phyloP scores from a whole-genome alignment of 2,888 invertebrate genomes.

The Eupithecia insigniata region DNA sequence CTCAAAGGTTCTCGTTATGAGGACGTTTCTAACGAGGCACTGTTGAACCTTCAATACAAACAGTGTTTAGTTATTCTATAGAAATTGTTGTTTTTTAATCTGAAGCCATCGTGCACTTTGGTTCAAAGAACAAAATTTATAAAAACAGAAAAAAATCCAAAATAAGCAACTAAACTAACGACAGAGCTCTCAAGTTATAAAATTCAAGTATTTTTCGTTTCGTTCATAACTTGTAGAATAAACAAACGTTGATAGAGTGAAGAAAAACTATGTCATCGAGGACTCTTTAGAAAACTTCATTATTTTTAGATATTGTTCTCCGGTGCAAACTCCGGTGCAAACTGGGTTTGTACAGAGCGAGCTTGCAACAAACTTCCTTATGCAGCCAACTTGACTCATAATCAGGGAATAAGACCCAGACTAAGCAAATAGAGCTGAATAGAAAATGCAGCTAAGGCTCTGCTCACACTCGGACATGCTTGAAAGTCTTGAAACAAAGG shows the following conservation, averaged over 20 bases:
- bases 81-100: neutral
- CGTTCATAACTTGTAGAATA: neutral
- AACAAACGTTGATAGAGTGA: no score
- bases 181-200: neutral
- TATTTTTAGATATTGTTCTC: no score
- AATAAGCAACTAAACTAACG: no score
- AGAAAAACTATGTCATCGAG: no score
- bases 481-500: constrained; percentile 9
- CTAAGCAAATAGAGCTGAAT: constrained; percentile 29
- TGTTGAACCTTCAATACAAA: neutral
- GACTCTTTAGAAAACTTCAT: no score
- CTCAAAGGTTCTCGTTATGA: constrained; percentile 17
- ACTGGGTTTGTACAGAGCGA: neutral
- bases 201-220: neutral
- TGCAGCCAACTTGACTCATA: constrained; percentile 11
- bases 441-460: constrained; percentile 28
- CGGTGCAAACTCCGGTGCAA: neutral
- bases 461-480: constrained; percentile 11
- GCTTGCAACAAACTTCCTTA: neutral
- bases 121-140: no score
- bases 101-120: no score
- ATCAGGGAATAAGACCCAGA: constrained; percentile 22
- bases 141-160: no score
- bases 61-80: neutral
- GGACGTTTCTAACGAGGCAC: neutral